phyloP scores from a whole-genome alignment of 2,888 invertebrate species.

The Caenorhabditis japonica region DNA sequence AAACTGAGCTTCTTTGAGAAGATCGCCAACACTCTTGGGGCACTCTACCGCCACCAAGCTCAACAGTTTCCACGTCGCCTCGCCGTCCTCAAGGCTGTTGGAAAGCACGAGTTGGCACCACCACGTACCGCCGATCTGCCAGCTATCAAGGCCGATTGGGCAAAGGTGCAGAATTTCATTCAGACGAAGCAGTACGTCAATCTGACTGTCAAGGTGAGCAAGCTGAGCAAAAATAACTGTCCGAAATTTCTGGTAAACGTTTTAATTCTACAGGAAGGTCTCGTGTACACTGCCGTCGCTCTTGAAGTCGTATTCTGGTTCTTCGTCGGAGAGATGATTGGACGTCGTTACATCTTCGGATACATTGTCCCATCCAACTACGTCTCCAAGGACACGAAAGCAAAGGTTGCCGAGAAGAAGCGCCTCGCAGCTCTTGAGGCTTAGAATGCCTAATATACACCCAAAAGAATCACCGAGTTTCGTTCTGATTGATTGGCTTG shows the following conservation, averaged over 20 bases:
- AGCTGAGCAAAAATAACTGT: no score
- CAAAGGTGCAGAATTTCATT: constrained; percentile 66
- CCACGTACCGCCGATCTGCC: constrained; percentile 86
- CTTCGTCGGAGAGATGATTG: constrained; percentile 95
- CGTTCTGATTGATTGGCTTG: neutral
- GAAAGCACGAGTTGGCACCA: constrained; percentile 91
- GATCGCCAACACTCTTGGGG: constrained; percentile 73
- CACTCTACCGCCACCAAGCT: constrained; percentile 75
- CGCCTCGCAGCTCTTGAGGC: constrained; percentile 52
- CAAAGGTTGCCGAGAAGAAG: constrained; percentile 51
- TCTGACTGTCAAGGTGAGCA: constrained; percentile 68
- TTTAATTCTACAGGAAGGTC: constrained; percentile 83
- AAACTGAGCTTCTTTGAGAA: constrained; percentile 76
- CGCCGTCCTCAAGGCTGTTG: constrained; percentile 83
- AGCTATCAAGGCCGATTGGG: constrained; percentile 80
- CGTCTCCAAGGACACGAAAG: constrained; percentile 66
- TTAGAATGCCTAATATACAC: constrained; percentile 17
- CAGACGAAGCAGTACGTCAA: constrained; percentile 69
- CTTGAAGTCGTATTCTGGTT: constrained; percentile 94
- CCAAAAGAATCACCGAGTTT: no score
- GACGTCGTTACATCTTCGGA: constrained; percentile 90
- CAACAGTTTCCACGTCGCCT: constrained; percentile 73
- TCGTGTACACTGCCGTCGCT: constrained; percentile 90
- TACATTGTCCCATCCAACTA: constrained; percentile 78
- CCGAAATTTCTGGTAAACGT: neutral